Evolutionary conservation across 1,140 invertebrate genomes (phyloP).

Genomic region (Ectropis grisescens): DNA sequence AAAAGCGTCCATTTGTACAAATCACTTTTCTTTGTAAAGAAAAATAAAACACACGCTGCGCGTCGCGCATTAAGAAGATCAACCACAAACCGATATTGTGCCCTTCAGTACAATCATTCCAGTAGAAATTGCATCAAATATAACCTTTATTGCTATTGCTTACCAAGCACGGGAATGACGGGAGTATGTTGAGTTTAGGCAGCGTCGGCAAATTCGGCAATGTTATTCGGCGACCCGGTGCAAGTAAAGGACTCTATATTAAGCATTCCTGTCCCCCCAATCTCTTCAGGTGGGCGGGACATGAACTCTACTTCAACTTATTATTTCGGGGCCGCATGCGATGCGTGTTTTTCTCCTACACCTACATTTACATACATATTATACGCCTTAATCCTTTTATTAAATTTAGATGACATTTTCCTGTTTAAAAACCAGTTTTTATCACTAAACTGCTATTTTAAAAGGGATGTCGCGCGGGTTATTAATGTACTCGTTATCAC

Average conservation of each 20-base stretch:
- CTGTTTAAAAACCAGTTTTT: too few species aligned
- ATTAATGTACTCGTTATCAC: constrained; percentile 63
- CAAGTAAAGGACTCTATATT: constrained; percentile 62
- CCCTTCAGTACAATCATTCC: too few species aligned
- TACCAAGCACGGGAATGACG: too few species aligned
- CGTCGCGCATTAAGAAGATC: too few species aligned
- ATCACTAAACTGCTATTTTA: too few species aligned
- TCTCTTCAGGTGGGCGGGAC: constrained; percentile 54
- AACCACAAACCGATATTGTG: too few species aligned
- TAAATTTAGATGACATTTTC: constrained; percentile 32
- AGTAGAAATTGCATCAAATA: too few species aligned
- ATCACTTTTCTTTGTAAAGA: too few species aligned
- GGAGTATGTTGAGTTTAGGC: constrained; percentile 13
- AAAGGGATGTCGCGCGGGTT: too few species aligned
- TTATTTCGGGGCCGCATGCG: constrained; percentile 49
- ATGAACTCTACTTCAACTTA: constrained; percentile 57
- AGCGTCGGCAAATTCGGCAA: constrained; percentile 37
- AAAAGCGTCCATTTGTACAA: too few species aligned
- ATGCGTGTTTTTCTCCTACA: constrained; percentile 51
- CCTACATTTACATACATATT: constrained; percentile 32
- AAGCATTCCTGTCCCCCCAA: constrained; percentile 60
- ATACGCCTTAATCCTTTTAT: constrained; percentile 48
- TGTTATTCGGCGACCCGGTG: constrained; percentile 54
- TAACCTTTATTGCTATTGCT: too few species aligned
- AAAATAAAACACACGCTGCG: too few species aligned